Conservation (phyloP, 2,888 invertebrate species). For the Drosophila quinaria region DNA sequence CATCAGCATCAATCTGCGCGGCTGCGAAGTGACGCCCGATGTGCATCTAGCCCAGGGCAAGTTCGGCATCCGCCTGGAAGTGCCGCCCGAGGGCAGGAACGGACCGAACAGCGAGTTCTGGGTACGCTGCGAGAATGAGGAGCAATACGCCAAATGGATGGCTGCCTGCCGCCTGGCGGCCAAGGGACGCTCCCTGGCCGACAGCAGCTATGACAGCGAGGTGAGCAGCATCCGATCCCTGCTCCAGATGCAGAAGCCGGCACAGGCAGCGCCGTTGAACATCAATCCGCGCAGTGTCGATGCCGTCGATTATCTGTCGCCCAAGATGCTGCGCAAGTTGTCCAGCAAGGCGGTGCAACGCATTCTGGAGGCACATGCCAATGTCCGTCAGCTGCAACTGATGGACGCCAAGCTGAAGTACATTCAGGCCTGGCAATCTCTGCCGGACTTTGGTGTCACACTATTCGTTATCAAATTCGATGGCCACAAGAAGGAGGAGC, state of each 20-base stretch:
- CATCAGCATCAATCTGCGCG: slow-evolving; percentile 92
- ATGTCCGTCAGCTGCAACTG: slow-evolving; percentile 95
- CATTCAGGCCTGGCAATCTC: slow-evolving; percentile 98
- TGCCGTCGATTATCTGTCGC: slow-evolving; percentile 95
- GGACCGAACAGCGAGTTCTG: slow-evolving; percentile 99
- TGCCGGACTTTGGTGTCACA: slow-evolving; percentile 98
- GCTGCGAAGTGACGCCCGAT: slow-evolving; percentile 99
- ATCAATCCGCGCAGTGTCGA: slow-evolving; percentile 91
- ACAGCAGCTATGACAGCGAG: slow-evolving; percentile 96
- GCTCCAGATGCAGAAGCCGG: slow-evolving; percentile 93
- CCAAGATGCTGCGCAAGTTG: slow-evolving; percentile 93
- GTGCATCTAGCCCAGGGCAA: slow-evolving; percentile 96
- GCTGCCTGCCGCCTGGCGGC: slow-evolving; percentile 98
- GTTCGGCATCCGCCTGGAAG: slow-evolving; percentile 97
- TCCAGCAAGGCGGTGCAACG: slow-evolving; percentile 95
- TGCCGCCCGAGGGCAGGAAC: slow-evolving; percentile 97
- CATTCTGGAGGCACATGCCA: slow-evolving; percentile 98
- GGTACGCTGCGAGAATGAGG: slow-evolving; percentile 97
- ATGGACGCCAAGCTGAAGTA: slow-evolving; percentile 98
- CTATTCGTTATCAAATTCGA: slow-evolving; percentile 97
- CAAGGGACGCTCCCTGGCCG: slow-evolving; percentile 98
- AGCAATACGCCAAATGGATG: slow-evolving; percentile 99
- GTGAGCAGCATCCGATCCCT: slow-evolving; percentile 95
- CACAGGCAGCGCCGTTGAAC: slow-evolving; percentile 90
- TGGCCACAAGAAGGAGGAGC: slow-evolving; percentile 94